These are phyloP conservation scores for Metaphire vulgaris DNA, from an alignment of 1,140 invertebrate genomes.

Conservation along the genomic window DNA sequence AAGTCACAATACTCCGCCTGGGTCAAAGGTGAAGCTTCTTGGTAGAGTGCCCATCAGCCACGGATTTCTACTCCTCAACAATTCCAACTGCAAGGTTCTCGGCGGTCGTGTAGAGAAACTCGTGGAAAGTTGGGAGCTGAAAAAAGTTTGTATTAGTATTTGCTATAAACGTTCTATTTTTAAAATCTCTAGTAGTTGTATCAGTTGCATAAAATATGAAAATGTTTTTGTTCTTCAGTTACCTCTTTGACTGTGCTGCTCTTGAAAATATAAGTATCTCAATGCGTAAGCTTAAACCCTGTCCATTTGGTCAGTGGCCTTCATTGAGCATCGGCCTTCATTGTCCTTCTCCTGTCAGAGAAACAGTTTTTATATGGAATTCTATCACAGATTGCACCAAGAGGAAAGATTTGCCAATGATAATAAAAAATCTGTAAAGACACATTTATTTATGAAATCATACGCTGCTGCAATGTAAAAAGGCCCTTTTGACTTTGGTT, in stretches of 20 bases:
- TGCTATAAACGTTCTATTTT: constrained; percentile 4
- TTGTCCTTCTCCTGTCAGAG: too few relatives aligned
- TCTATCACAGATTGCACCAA: too few relatives aligned
- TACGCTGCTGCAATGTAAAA: too few relatives aligned
- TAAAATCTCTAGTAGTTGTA: constrained; percentile 9
- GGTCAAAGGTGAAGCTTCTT: constrained; percentile 63
- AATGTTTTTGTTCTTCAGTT: not conserved
- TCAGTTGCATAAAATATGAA: constrained; percentile 5
- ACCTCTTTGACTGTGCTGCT: not conserved
- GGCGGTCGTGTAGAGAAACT: constrained; percentile 74
- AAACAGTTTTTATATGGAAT: too few relatives aligned
- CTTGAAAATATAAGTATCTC: not conserved
- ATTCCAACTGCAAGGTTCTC: constrained; percentile 62
- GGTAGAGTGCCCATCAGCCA: constrained; percentile 56
- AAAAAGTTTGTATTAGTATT: constrained; percentile 56
- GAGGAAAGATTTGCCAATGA: too few relatives aligned
- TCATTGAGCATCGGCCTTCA: too few relatives aligned
- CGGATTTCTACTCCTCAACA: constrained; percentile 66
- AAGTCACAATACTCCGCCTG: constrained; percentile 66
- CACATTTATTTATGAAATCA: too few relatives aligned
- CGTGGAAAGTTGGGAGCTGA: constrained; percentile 82
- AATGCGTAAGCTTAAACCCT: not conserved
- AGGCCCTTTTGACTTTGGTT: too few relatives aligned
- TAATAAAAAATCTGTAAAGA: too few relatives aligned
- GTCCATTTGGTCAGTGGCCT: too few relatives aligned